Conservation (phyloP, 2,797 vertebrate genomes). For the Danio albolineatus region DNA sequence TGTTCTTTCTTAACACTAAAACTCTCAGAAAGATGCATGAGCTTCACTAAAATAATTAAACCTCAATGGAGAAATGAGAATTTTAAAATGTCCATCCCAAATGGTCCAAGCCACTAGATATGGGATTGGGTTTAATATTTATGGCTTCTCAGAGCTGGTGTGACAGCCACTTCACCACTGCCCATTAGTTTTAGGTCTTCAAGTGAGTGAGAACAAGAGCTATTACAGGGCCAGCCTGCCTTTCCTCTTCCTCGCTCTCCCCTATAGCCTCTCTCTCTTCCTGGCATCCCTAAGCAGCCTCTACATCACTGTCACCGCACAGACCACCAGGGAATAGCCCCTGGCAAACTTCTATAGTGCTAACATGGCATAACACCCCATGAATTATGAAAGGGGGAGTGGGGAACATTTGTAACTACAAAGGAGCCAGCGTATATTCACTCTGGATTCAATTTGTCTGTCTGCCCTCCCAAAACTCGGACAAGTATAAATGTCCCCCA, state of each 20-base stretch:
- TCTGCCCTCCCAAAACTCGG: slow-evolving; percentile 66
- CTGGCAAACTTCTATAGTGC: slow-evolving; percentile 69
- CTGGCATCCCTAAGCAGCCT: slow-evolving; percentile 82
- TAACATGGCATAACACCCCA: slow-evolving; percentile 68
- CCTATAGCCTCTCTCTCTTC: slow-evolving; percentile 63
- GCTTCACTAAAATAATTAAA: slow-evolving; percentile 4
- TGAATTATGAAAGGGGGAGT: slow-evolving; percentile 75
- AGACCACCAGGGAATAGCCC: slow-evolving; percentile 84
- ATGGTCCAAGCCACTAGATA: background rate
- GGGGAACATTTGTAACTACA: slow-evolving; percentile 59
- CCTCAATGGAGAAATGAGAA: background rate
- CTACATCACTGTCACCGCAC: slow-evolving; percentile 87
- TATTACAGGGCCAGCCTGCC: slow-evolving; percentile 39
- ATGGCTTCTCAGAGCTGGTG: slow-evolving; percentile 61
- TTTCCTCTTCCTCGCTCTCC: slow-evolving; percentile 6
- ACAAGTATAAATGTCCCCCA: slow-evolving; percentile 73
- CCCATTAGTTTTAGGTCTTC: slow-evolving; percentile 74
- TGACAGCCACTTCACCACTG: slow-evolving; percentile 70
- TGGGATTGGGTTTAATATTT: slow-evolving; percentile 65
- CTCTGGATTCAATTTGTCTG: slow-evolving; percentile 72
- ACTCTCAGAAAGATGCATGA: slow-evolving; percentile 12
- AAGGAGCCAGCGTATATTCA: slow-evolving; percentile 52
- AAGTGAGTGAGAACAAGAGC: slow-evolving; percentile 69
- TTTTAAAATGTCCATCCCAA: slow-evolving; percentile 8
- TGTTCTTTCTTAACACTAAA: background rate